A percentile compares a stretch with the other conserved stretches of the same genome.
phyloP scores from a whole-genome alignment of 2,113 vertebrate genomes.

The Odocoileus virginianus region DNA sequence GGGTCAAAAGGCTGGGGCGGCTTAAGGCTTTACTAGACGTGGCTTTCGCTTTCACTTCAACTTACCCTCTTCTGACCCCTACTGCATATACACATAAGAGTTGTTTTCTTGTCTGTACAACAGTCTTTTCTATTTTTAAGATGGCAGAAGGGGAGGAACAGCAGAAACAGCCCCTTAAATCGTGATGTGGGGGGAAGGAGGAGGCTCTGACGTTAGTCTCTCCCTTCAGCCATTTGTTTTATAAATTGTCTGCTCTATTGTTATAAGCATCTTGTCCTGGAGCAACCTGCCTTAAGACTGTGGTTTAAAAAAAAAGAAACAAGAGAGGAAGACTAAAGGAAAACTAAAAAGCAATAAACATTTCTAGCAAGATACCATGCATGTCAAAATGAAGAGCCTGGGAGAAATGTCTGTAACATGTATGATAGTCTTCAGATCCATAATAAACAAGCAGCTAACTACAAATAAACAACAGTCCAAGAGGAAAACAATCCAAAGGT shows the following conservation, averaged over 20 bases:
- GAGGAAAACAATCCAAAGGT: background rate
- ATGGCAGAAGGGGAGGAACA: background rate
- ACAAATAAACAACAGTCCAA: background rate
- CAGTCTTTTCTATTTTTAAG: background rate
- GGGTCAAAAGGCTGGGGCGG: background rate
- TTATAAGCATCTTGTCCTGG: background rate
- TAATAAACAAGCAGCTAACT: background rate
- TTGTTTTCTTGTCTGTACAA: background rate
- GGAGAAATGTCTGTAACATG: background rate
- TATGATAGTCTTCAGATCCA: background rate
- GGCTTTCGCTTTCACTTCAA: background rate
- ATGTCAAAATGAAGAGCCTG: background rate
- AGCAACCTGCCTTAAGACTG: background rate
- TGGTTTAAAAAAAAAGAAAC: background rate
- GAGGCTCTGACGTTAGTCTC: background rate
- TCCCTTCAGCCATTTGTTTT: background rate
- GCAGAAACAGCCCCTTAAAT: background rate
- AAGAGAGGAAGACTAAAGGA: background rate
- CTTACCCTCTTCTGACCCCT: background rate
- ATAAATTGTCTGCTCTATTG: background rate
- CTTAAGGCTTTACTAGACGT: accelerated
- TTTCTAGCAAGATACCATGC: background rate
- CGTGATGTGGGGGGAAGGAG: accelerated
- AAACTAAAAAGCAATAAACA: background rate
- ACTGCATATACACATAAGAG: no score